These are phyloP conservation scores for Nematostella vectensis DNA, from an alignment of 92 coral and sea anemone genomes.

Conservation along the genomic window DNA sequence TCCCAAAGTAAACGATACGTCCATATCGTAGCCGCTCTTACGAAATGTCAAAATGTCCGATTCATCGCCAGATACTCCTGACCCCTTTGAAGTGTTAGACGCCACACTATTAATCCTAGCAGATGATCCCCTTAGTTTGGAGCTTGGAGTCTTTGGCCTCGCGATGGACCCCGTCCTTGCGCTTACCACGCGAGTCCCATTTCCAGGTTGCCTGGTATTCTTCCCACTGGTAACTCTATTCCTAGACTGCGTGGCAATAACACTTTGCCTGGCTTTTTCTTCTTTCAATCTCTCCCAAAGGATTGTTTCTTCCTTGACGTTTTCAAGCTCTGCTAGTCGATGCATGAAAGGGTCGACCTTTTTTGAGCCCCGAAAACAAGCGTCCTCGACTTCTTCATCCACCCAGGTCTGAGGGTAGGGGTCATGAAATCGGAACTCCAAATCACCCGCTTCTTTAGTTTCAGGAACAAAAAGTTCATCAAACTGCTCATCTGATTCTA, in stretches of 20 bases:
- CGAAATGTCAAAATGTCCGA: conserved; percentile 71
- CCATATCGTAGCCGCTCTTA: conserved; percentile 61
- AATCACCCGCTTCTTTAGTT: conserved; percentile 24
- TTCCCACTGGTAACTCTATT: conserved; percentile 9
- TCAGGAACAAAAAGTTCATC: conserved; percentile 59
- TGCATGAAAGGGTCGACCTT: conserved; percentile 77
- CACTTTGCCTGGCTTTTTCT: conserved; percentile 27
- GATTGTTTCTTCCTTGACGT: conserved; percentile 60
- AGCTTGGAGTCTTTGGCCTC: conserved; percentile 37
- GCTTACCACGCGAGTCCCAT: conserved; percentile 11
- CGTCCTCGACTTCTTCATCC: conserved; percentile 65
- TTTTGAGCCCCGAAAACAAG: conserved; percentile 57
- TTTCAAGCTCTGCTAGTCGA: conserved; percentile 60
- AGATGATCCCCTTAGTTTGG: conserved; percentile 49
- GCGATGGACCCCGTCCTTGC: conserved; percentile 23
- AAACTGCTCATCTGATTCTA: conserved; percentile 42
- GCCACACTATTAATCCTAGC: conserved; percentile 38
- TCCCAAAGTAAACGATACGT: conserved; percentile 57
- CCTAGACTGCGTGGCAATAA: conserved; percentile 3
- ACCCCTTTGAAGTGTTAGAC: conserved; percentile 18
- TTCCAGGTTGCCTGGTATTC: background rate
- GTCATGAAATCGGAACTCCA: conserved; percentile 53
- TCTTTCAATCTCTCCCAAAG: conserved; percentile 62
- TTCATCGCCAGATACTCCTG: conserved; percentile 54
- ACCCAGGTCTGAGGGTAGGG: conserved; percentile 87